Conservation (phyloP, 2,888 invertebrate species). For the Catotricha subobsoleta region DNA sequence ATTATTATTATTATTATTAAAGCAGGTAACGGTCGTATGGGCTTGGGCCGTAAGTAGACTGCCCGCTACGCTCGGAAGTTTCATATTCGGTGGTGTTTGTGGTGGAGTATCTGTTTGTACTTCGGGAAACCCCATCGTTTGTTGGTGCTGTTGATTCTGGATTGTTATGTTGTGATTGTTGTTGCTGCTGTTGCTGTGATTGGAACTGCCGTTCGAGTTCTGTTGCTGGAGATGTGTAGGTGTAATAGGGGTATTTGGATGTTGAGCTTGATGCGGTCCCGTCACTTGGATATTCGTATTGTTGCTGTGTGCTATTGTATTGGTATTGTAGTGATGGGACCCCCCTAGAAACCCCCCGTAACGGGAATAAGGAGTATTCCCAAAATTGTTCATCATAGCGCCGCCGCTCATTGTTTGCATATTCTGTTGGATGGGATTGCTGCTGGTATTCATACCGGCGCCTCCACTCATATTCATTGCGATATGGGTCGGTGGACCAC, state of each 20-base stretch:
- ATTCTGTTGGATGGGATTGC: slow-evolving; percentile 1
- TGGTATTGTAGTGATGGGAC: slow-evolving; percentile 32
- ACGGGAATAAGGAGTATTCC: slow-evolving; percentile 37
- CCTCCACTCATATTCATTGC: slow-evolving; percentile 7
- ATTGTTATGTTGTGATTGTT: slow-evolving; percentile 7
- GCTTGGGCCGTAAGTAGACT: slow-evolving; percentile 46
- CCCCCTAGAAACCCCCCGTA: slow-evolving; percentile 51
- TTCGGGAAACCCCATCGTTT: slow-evolving; percentile 61
- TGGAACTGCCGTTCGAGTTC: slow-evolving; percentile 10
- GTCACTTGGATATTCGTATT: slow-evolving; percentile 5
- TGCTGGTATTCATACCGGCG: slow-evolving; percentile 5
- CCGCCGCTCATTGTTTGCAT: slow-evolving; percentile 4
- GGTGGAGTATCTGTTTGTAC: slow-evolving; percentile 78
- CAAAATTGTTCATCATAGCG: slow-evolving; percentile 31
- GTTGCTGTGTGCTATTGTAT: slow-evolving; percentile 12
- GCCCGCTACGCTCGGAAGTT: slow-evolving; percentile 62
- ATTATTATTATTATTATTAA: slow-evolving; percentile 19
- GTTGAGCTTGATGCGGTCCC: slow-evolving; percentile 10
- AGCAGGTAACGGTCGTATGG: slow-evolving; percentile 35
- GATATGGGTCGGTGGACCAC: slow-evolving; percentile 3
- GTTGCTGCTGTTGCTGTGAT: slow-evolving; percentile 18
- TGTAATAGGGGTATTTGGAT: slow-evolving; percentile 23
- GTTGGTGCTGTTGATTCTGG: slow-evolving; percentile 11
- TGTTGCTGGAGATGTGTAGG: slow-evolving; percentile 21
- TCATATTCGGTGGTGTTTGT: slow-evolving; percentile 88